Evolutionary conservation across 1,140 invertebrate genomes (phyloP).

Genomic region (Grapholita molesta): DNA sequence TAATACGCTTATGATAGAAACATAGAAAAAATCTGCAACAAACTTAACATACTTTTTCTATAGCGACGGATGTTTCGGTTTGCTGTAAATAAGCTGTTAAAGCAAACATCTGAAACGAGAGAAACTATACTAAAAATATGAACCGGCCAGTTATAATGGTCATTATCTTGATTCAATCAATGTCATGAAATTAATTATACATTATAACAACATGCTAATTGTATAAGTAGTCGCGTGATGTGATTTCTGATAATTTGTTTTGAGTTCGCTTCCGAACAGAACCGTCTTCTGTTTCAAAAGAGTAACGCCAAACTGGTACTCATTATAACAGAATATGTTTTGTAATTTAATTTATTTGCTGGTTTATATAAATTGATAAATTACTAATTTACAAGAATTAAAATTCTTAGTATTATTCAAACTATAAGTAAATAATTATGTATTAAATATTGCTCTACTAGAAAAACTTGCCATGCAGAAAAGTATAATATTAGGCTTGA

Average conservation of each 20-base stretch:
- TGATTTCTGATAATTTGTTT: not conserved
- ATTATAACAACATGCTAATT: not conserved
- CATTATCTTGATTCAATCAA: not conserved
- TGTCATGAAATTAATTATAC: not conserved
- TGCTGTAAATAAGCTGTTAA: conserved; percentile 36
- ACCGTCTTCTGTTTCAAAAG: not conserved
- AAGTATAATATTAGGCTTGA: too few relatives aligned
- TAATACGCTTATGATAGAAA: conserved; percentile 39
- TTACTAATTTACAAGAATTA: too few relatives aligned
- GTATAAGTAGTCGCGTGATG: not conserved
- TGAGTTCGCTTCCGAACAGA: not conserved
- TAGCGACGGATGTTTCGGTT: conserved; percentile 36
- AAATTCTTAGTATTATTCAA: too few relatives aligned
- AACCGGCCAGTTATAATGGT: not conserved
- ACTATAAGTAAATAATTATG: too few relatives aligned
- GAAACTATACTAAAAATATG: not conserved
- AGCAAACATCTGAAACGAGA: too few relatives aligned
- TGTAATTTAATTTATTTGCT: too few relatives aligned
- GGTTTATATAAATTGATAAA: too few relatives aligned
- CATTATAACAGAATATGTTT: not conserved
- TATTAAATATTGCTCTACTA: too few relatives aligned
- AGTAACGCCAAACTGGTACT: not conserved
- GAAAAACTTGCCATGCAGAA: too few relatives aligned
- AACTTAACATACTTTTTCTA: not conserved
- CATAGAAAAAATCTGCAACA: not conserved